Conservation (phyloP, 2,797 vertebrate species). For the Schizothorax lantsangensis region DNA sequence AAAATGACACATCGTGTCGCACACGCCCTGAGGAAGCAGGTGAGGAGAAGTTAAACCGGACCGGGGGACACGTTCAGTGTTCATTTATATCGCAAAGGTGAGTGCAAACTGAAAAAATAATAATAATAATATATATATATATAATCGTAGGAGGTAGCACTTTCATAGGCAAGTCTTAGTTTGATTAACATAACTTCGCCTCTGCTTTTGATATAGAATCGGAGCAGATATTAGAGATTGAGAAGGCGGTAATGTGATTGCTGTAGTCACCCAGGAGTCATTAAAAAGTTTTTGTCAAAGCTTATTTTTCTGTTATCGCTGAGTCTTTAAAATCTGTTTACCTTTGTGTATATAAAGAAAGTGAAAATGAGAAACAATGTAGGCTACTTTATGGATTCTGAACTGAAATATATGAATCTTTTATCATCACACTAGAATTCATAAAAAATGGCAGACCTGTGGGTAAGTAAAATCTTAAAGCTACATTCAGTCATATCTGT, state of each 20-base stretch:
- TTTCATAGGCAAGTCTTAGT: not conserved
- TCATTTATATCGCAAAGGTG: conserved; percentile 9
- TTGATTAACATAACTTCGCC: not conserved
- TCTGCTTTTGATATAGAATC: not conserved
- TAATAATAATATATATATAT: not conserved
- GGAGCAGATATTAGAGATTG: not conserved
- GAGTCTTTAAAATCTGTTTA: not conserved
- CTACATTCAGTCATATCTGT: not conserved
- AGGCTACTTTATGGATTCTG: not conserved
- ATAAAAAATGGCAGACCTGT: conserved; percentile 63
- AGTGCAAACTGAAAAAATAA: not conserved
- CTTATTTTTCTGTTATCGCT: not conserved
- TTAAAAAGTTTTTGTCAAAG: not conserved
- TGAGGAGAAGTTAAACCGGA: not conserved
- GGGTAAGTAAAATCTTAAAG: conserved; percentile 61
- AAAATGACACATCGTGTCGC: not conserved
- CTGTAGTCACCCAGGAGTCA: not conserved
- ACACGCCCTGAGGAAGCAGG: conserved; percentile 1
- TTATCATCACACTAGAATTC: not conserved
- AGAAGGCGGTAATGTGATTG: not conserved
- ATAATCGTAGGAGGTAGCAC: not conserved
- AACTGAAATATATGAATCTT: not conserved
- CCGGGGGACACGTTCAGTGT: not conserved
- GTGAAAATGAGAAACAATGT: not conserved
- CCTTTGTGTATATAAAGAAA: not conserved